phyloP scores from a whole-genome alignment of 2,113 vertebrate species.

The Gasterosteus nipponicus region DNA sequence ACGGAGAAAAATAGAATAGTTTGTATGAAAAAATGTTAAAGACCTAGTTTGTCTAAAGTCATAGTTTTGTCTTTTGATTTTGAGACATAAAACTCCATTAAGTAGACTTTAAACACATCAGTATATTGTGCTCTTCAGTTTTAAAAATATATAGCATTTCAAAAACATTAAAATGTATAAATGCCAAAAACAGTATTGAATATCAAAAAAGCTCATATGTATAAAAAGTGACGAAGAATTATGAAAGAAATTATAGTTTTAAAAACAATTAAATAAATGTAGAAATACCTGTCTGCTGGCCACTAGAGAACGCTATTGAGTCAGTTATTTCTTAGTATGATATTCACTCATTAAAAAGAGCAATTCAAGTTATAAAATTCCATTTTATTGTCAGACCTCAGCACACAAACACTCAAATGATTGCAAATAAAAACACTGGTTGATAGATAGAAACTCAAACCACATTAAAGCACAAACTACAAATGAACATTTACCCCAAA shows the following conservation, averaged over 20 bases:
- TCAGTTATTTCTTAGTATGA: not conserved
- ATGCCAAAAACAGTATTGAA: no score
- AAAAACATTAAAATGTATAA: no score
- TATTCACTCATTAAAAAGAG: not conserved
- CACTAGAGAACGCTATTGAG: slow-evolving; percentile 42
- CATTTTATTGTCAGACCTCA: slow-evolving; percentile 87
- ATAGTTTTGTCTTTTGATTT: no score
- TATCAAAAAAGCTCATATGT: no score
- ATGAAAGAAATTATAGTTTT: not conserved
- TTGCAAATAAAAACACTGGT: slow-evolving; percentile 68
- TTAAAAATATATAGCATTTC: no score
- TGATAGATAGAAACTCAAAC: slow-evolving; percentile 63
- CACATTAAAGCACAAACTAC: slow-evolving; percentile 57
- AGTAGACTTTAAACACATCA: no score
- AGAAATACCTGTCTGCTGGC: not conserved
- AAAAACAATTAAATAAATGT: not conserved
- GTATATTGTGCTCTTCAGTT: no score
- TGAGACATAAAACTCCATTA: no score
- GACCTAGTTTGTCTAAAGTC: no score
- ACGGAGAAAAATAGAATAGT: no score
- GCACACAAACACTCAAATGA: slow-evolving; percentile 84
- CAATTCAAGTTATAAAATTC: slow-evolving; percentile 83
- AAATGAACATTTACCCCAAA: slow-evolving; percentile 55
- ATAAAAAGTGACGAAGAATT: not conserved
- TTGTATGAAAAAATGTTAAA: no score